Conservation (phyloP, 2,113 vertebrate genomes). For the Todiramphus saurophagus region DNA sequence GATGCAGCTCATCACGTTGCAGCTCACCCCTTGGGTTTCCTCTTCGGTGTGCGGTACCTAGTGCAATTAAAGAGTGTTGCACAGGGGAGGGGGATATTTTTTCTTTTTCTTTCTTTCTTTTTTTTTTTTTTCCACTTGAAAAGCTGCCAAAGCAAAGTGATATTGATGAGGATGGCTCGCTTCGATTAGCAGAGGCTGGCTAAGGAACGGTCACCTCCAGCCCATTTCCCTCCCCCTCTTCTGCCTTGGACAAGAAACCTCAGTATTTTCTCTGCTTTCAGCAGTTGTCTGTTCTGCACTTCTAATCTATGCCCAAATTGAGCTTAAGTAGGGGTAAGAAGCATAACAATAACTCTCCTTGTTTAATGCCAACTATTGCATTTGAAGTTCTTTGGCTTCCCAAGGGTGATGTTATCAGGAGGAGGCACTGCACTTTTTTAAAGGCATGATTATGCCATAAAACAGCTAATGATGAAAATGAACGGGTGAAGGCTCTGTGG, state of each 20-base stretch:
- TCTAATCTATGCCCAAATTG: neutral
- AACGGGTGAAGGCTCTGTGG: neutral
- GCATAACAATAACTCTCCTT: neutral
- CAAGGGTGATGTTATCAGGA: neutral
- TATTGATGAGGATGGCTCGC: constrained; percentile 28
- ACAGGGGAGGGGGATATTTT: neutral
- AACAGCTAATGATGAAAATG: neutral
- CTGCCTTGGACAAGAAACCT: neutral
- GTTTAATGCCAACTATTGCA: neutral
- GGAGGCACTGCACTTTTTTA: neutral
- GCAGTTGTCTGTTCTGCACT: neutral
- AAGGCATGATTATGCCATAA: neutral
- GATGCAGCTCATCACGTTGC: neutral
- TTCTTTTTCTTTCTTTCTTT: no score
- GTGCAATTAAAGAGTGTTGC: neutral
- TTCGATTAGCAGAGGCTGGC: neutral
- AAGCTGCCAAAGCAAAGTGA: constrained; percentile 45
- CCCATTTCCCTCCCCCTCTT: neutral
- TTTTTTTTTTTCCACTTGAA: neutral
- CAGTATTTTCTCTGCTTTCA: neutral
- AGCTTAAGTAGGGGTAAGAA: neutral
- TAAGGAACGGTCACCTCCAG: neutral
- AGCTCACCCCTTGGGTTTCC: constrained; percentile 7
- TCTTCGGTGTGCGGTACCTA: neutral
- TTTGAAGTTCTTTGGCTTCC: neutral